Conservation (phyloP, 2,888 invertebrate species). For the Scaptomyza reducta region DNA sequence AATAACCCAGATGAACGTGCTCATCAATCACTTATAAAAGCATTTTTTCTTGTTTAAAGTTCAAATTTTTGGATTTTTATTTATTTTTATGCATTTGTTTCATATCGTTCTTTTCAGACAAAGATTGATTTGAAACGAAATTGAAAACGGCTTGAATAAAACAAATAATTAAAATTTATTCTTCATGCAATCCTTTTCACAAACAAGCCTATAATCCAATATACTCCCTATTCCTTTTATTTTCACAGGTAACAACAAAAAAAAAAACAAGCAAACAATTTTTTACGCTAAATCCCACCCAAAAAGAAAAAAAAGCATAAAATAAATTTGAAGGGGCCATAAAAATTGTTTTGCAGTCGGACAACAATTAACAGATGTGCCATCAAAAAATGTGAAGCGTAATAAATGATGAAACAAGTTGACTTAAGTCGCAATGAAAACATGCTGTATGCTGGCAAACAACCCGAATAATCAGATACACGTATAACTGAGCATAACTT, state of each 20-base stretch:
- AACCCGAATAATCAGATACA: conserved; percentile 37
- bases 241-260: not conserved
- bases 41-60: conserved; percentile 71
- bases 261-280: conserved; percentile 5
- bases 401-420: conserved; percentile 54
- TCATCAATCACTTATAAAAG: conserved; percentile 70
- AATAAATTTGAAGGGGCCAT: not conserved
- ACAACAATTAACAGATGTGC: conserved; percentile 73
- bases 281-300: conserved; percentile 37
- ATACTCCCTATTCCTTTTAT: not conserved
- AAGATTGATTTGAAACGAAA: conserved; percentile 69
- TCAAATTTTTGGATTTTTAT: conserved; percentile 23
- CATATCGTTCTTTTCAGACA: conserved; percentile 41
- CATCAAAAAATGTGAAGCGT: conserved; percentile 49
- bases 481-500: conserved; percentile 7
- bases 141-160: not conserved
- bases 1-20: conserved; percentile 31
- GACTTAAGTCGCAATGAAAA: conserved; percentile 52
- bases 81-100: not conserved
- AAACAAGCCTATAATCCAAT: conserved; percentile 6
- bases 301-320: conserved; percentile 13
- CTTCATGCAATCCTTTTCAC: not conserved
- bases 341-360: conserved; percentile 16
- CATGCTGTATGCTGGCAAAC: conserved; percentile 23
- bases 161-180: no score